Base-by-base conservation (phyloP, 2,797 vertebrate genomes). In the Phyllotis vaccarum region DNA sequence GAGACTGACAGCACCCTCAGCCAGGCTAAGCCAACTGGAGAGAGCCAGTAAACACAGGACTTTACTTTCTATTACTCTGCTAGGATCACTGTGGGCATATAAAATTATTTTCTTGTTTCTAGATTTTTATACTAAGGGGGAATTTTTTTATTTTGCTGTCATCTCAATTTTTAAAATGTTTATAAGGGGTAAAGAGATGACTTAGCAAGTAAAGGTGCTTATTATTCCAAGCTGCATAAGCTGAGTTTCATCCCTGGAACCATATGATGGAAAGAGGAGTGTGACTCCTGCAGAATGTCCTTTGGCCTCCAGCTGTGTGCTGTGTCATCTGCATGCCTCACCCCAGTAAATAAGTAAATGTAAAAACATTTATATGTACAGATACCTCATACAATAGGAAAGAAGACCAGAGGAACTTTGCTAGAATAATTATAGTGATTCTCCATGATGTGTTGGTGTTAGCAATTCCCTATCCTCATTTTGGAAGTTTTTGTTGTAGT, bases 11-110 rank as follows among this genome's bases (percentile, higher is more conserved):
- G 3, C 31, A 83, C 4, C 8, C 12, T 8, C 43, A 1, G 1
- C 83, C 8, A 4, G 5, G 82, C 56, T 22, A 54, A 37, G 76
- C 89, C 76, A 70, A 78, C 62, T 76, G 82, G 24, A 78, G 34
- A 58, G 27, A 72, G 94, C 66, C 34, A 34, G 14, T 66, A 89
- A 76, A 79, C 49, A 31, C 2, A 79, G 78, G 92, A 62, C 27
- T 95, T 70, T 92, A 8, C 46, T 95, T 95, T 70, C 40, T 87
- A 78, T 56, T 46, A 54, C 34, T 94, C 83, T 93, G 90, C 88
- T 31, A 90, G 60, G 68, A 82, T 86, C 93, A 13, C 43, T 90
- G 81, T 9, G 93, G 60, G 19, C n/a, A 80, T 93, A 74, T 75
- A 68, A 75, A 91, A 24, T 37, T 24, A 91, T 90, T 95, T 91